Evolutionary conservation across 2,797 vertebrate genomes (phyloP).

Genomic region (Hoplostethus mediterraneus): DNA sequence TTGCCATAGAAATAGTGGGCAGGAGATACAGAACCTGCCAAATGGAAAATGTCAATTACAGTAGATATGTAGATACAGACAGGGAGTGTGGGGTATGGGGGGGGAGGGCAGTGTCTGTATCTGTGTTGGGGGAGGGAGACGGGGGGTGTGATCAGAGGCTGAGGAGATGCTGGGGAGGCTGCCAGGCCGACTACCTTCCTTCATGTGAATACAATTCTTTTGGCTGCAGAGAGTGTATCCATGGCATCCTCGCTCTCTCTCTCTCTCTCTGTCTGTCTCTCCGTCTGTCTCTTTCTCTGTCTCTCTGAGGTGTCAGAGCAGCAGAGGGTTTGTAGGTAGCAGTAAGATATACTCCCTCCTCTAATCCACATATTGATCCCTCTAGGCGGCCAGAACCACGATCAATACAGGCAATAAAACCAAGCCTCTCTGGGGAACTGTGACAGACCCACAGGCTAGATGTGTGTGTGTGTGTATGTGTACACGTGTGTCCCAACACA

Average conservation of each 20-base stretch:
- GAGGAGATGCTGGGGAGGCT: not conserved
- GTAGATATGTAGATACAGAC: slow-evolving; percentile 76
- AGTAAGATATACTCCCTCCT: slow-evolving; percentile 56
- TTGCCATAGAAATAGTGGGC: slow-evolving; percentile 90
- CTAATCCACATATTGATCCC: slow-evolving; percentile 80
- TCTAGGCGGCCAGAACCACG: slow-evolving; percentile 47
- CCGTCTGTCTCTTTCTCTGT: slow-evolving; percentile 16
- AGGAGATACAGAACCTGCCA: slow-evolving; percentile 85
- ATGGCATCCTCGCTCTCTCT: not conserved
- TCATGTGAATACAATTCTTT: slow-evolving; percentile 33
- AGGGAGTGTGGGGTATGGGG: slow-evolving; percentile 36
- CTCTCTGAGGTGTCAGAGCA: slow-evolving; percentile 16
- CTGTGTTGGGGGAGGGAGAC: not conserved
- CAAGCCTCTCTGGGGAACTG: slow-evolving; percentile 57
- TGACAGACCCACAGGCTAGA: slow-evolving; percentile 48
- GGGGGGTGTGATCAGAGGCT: not conserved
- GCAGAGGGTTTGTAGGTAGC: slow-evolving; percentile 7
- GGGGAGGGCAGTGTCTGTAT: not conserved
- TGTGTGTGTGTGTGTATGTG: slow-evolving; percentile 12
- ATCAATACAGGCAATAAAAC: slow-evolving; percentile 84
- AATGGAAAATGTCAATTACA: slow-evolving; percentile 90
- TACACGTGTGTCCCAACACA: slow-evolving; percentile 39
- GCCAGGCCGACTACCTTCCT: slow-evolving; percentile 33
- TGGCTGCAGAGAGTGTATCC: slow-evolving; percentile 19
- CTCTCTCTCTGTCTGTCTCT: not conserved